Evolutionary conservation across 1,140 invertebrate genomes (phyloP), one percentile per base, ranked within the genome.

Genomic region (Planococcus citri): DNA sequence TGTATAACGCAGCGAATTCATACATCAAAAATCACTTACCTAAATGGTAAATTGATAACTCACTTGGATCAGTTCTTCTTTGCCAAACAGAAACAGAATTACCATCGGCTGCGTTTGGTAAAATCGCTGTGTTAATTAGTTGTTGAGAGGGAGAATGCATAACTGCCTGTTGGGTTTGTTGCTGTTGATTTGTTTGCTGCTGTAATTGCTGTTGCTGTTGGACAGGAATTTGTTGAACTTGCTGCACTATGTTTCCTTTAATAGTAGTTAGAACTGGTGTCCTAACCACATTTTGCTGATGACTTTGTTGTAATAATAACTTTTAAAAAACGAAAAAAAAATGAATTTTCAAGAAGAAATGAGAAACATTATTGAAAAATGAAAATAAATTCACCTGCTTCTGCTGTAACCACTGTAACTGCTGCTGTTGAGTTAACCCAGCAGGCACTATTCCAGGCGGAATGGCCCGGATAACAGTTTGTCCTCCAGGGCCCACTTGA

Each of bases 181-280:
- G 60, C n/a, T 60, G 57, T n/a, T 20, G 17, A 20, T 6, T 22
- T 60, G 6, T 37, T 58, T 70, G 69, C 10, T 70, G 69, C 24
- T 70, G 69, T 51, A 64, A 57, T 22, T 27, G 24, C 12, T 12
- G 20, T 61, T 60, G 38, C 27, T 70, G 69, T 22, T 70, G 69
- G 25, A 70, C 51, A 14, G 69, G 38, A 14, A 60, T 24, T 38
- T 64, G 69, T 20, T n/a, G 60, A 12, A 60, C 27, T 38, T 64
- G 69, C 27, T n/a, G 60, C 17, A 60, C 27, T 4, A 37, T 29
- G 24, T 27, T 60, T 24, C 24, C 69, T 27, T 27, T 29, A 12
- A 69, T 37, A 20, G 69, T 37, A 25, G 33, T 57, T 17, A 37
- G 69, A 1, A 41, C 20, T 57, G 25, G 41, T 17, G 9, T 27